phyloP scores from a whole-genome alignment of 2,888 invertebrate species.

The Leptothorax acervorum region DNA sequence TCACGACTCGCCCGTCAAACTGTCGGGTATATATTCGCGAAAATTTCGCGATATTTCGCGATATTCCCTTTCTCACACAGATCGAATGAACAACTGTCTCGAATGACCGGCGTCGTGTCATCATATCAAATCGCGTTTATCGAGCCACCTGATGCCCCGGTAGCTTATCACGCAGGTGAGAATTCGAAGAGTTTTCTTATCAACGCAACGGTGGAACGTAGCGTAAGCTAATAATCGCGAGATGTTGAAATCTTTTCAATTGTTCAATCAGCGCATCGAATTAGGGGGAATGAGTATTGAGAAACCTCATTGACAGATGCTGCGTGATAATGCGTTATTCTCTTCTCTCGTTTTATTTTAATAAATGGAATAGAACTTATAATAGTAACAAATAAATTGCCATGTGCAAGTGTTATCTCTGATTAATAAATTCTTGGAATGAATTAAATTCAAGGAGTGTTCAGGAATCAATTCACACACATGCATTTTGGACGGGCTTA shows the following conservation, averaged over 20 bases:
- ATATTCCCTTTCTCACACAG: neutral
- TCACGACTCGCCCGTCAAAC: neutral
- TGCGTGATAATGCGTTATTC: neutral
- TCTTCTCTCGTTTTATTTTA: slow-evolving; percentile 1
- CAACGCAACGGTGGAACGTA: neutral
- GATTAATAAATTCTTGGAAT: neutral
- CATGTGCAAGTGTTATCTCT: neutral
- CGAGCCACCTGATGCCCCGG: neutral
- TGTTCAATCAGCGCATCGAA: neutral
- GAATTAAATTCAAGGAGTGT: neutral
- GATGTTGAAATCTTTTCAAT: neutral
- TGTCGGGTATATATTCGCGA: neutral
- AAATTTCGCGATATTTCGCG: neutral
- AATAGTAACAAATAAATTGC: neutral
- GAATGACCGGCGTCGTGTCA: neutral
- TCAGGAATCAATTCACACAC: neutral
- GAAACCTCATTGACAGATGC: neutral
- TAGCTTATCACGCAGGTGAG: slow-evolving; percentile 39
- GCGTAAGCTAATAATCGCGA: neutral
- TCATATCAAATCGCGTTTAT: slow-evolving; percentile 43
- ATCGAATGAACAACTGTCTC: slow-evolving; percentile 1
- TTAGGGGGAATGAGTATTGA: no score
- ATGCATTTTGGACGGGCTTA: neutral
- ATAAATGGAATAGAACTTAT: neutral
- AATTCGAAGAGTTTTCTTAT: slow-evolving; percentile 28